Evolutionary conservation across 1,140 invertebrate species (phyloP).

Genomic region (Melipona quadrifasciata): DNA sequence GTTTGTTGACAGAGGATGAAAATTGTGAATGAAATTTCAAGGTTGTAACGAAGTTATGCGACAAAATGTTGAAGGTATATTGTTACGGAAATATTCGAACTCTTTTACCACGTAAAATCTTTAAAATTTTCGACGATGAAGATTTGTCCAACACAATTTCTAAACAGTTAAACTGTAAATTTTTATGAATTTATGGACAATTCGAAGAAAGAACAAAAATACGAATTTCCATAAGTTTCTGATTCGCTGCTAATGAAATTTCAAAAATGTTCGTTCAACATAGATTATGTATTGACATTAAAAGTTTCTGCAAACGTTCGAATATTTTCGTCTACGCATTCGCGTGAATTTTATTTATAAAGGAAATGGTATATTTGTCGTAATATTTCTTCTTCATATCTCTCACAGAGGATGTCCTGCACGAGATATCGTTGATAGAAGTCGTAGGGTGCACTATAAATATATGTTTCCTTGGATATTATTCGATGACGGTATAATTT

Average conservation of each 20-base stretch:
- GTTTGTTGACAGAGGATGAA: neutral
- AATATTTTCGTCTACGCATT: neutral
- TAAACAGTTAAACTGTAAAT: too few species aligned
- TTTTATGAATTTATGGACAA: too few species aligned
- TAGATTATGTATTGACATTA: neutral
- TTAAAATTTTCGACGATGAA: too few species aligned
- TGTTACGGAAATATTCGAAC: neutral
- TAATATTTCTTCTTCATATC: slow-evolving; percentile 61
- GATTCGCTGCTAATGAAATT: neutral
- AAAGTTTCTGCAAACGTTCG: neutral
- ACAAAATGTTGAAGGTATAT: too few species aligned
- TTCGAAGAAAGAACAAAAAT: too few species aligned
- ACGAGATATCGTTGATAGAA: slow-evolving; percentile 70
- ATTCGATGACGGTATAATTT: slow-evolving; percentile 66
- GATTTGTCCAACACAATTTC: too few species aligned
- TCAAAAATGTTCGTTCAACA: neutral
- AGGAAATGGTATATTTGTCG: neutral
- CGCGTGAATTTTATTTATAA: neutral
- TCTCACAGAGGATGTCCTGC: slow-evolving; percentile 62
- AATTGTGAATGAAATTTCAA: neutral
- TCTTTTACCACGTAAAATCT: too few species aligned
- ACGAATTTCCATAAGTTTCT: too few species aligned
- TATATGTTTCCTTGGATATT: slow-evolving; percentile 72
- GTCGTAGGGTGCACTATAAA: slow-evolving; percentile 71
- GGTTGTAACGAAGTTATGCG: too few species aligned